Percentiles rank a stretch among this genome's conserved stretches.
Evolutionary conservation across 2,113 vertebrate genomes (phyloP).

Genomic region (Astur gentilis): DNA sequence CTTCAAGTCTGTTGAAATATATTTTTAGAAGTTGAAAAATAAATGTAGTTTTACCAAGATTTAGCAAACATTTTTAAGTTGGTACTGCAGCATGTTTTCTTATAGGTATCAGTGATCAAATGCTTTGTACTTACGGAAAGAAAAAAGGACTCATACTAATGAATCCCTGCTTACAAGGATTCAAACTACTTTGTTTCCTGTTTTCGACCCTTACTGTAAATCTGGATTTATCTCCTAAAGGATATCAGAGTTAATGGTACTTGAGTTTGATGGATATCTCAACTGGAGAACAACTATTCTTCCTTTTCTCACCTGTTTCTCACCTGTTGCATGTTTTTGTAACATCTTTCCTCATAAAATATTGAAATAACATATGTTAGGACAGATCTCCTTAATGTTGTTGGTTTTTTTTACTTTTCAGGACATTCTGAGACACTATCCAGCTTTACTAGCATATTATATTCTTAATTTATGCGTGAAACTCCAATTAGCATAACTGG

Average conservation of each 20-base stretch:
- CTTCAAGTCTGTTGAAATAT: not conserved
- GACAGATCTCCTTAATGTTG: not conserved
- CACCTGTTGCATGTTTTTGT: not conserved
- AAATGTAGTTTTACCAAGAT: not conserved
- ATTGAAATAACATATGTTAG: not conserved
- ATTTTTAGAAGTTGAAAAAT: not conserved
- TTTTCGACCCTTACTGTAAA: not conserved
- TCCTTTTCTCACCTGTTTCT: not conserved
- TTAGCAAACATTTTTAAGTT: not conserved
- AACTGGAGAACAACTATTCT: not conserved
- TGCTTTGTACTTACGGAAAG: not conserved
- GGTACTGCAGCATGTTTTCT: not conserved
- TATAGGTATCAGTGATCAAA: not conserved
- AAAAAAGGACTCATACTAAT: not conserved
- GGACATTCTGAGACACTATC: not conserved
- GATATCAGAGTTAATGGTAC: not conserved
- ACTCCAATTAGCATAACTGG: not conserved
- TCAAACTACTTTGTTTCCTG: not conserved
- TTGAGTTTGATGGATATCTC: not conserved
- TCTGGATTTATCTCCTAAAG: not conserved
- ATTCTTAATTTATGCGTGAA: not conserved
- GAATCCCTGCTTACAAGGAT: not conserved
- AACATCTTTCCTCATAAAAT: not conserved
- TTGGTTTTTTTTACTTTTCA: not conserved
- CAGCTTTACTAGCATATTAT: not conserved